Conservation (phyloP, 2,888 invertebrate species). For the Parnassius orleans region DNA sequence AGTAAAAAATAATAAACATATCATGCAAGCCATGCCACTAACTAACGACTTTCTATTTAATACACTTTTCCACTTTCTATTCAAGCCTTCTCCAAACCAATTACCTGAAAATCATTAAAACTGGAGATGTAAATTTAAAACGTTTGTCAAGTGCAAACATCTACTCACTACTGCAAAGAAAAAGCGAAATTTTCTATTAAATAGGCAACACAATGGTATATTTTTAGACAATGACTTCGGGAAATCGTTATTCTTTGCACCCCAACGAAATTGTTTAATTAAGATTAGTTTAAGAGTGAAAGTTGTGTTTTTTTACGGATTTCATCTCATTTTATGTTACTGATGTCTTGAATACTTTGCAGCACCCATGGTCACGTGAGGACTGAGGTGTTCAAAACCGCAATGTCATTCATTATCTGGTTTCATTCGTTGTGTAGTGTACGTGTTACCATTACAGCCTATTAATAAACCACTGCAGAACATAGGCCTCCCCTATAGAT, state of each 20-base stretch:
- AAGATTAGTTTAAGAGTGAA: not conserved
- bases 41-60: no score
- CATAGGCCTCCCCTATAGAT: no score
- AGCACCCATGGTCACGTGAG: no score
- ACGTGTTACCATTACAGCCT: no score
- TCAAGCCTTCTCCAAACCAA: slow-evolving; percentile 1
- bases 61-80: not conserved
- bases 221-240: not conserved
- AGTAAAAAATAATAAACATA: no score
- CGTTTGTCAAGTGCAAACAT: not conserved
- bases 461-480: no score
- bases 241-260: not conserved
- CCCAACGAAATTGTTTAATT: not conserved
- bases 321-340: not conserved
- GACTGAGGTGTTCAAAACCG: no score
- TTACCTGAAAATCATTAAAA: not conserved
- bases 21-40: no score
- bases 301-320: not conserved
- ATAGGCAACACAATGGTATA: not conserved
- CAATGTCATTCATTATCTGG: no score
- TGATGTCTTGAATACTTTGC: no score
- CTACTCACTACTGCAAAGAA: not conserved
- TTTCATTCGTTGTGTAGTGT: no score
- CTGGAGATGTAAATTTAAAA: not conserved
- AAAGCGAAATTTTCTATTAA: not conserved